Base-by-base conservation (phyloP, 2,797 vertebrate species). In the Taeniopygia guttata region DNA sequence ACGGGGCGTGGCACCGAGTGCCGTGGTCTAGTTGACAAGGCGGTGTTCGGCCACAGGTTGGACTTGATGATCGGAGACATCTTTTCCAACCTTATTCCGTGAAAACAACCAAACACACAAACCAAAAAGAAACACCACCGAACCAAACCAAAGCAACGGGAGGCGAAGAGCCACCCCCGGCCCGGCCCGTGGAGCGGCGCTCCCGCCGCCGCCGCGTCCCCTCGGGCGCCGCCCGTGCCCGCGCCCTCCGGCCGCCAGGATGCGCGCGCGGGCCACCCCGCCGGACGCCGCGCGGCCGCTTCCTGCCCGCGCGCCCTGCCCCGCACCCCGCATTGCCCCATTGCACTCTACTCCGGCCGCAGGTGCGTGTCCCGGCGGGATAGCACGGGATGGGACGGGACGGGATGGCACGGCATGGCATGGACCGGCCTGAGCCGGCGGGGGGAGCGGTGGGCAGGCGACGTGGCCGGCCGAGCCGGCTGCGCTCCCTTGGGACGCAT, bases 121-220 rank as follows among this genome's bases (percentile, higher is more conserved):
- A 30, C 3, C 19, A 5, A 25, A 36, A 29, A 7, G 4, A 9
- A 42, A 5, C 13, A 15, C 20, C 13, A 5, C 19, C 12, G 16
- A 17, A 3, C 2, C 46, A 40, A 49, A 2, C 14, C n/a, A 11
- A 5, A 15, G 8, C 10, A 3, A 2, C 29, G 14, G 19, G 5
- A 7, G 11, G 17, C 49, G 10, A 2, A 17, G 4, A 10, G 2
- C 27, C 43, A 3, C 15, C 2, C 4, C 21, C 9, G 11, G 7
- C 30, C 22, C 55, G 55, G 55, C 34, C 55, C 55, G 10, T 26
- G 10, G 15, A n/a, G 55, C 22, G n/a, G 15, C 25, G 40, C 54
- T n/a, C 19, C 30, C 30, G 51, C 51, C 18, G 27, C 48, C 15
- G 14, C 43, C 43, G 11, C 36, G 36, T 38, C 36, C 36, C 36